phyloP scores from a whole-genome alignment of 1,140 invertebrate genomes.

The Liolophura sinensis region DNA sequence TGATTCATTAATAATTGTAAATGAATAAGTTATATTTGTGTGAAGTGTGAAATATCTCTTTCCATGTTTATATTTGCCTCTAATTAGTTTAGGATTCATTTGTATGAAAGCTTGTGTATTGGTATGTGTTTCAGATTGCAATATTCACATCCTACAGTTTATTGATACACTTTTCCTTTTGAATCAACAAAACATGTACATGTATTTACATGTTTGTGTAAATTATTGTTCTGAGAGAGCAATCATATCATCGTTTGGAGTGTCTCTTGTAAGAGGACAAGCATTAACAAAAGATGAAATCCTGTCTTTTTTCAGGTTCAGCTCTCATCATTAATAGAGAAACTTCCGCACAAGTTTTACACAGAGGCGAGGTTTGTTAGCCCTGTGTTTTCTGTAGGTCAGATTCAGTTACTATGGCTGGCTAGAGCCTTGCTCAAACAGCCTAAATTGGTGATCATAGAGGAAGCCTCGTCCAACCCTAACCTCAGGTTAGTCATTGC shows the following conservation, averaged over 20 bases:
- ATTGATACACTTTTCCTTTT: no score
- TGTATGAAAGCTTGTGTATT: no score
- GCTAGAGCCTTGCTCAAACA: slow-evolving; percentile 46
- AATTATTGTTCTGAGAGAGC: no score
- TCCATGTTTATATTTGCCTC: no score
- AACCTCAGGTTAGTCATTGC: slow-evolving; percentile 24
- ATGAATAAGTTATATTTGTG: no score
- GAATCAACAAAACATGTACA: no score
- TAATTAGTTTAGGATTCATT: no score
- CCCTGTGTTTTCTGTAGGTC: slow-evolving; percentile 47
- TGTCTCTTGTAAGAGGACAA: neutral
- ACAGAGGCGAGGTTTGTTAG: slow-evolving; percentile 39
- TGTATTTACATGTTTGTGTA: no score
- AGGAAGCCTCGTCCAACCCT: slow-evolving; percentile 29
- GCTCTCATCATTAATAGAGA: slow-evolving; percentile 22
- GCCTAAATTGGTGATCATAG: slow-evolving; percentile 29
- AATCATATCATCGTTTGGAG: neutral
- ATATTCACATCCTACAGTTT: no score
- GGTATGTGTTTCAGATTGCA: no score
- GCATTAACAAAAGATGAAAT: neutral
- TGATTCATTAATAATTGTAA: neutral
- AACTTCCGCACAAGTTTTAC: slow-evolving; percentile 25
- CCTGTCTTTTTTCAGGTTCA: slow-evolving; percentile 21
- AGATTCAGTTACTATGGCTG: slow-evolving; percentile 57
- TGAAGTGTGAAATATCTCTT: no score